Percentiles rank a stretch among this genome's conserved stretches.
Evolutionary conservation across 2,113 vertebrate species (phyloP).

Genomic region (Caranx melampygus): DNA sequence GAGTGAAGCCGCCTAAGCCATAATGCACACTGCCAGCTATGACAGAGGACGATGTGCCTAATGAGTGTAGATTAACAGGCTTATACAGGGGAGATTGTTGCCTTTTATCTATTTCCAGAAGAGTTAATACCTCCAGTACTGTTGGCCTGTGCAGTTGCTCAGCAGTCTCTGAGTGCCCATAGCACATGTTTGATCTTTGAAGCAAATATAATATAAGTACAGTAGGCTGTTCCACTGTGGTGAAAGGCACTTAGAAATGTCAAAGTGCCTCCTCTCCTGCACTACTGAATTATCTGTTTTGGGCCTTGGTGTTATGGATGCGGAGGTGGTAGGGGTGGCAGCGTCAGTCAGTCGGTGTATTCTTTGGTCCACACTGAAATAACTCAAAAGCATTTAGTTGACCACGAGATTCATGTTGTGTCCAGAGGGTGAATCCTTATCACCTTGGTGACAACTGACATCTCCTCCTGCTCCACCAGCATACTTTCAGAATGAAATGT

Average conservation of each 20-base stretch:
- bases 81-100: constrained; percentile 47
- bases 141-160: constrained; percentile 19
- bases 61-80: constrained; percentile 58
- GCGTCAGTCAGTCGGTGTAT: neutral
- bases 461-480: neutral
- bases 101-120: constrained; percentile 44
- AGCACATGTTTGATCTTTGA: constrained; percentile 27
- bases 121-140: constrained; percentile 24
- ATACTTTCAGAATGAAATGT: neutral
- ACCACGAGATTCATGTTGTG: neutral
- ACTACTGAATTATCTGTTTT: neutral
- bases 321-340: neutral
- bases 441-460: neutral
- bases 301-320: neutral
- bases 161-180: neutral
- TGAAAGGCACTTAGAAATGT: neutral
- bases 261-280: neutral
- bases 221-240: neutral
- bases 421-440: neutral
- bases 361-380: neutral
- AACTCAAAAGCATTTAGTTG: neutral
- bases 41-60: constrained; percentile 44
- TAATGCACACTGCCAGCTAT: constrained; percentile 50
- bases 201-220: neutral
- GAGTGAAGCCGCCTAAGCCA: constrained; percentile 25